Base-by-base conservation (phyloP, 2,888 invertebrate genomes). In the Aspidiotus destructor region DNA sequence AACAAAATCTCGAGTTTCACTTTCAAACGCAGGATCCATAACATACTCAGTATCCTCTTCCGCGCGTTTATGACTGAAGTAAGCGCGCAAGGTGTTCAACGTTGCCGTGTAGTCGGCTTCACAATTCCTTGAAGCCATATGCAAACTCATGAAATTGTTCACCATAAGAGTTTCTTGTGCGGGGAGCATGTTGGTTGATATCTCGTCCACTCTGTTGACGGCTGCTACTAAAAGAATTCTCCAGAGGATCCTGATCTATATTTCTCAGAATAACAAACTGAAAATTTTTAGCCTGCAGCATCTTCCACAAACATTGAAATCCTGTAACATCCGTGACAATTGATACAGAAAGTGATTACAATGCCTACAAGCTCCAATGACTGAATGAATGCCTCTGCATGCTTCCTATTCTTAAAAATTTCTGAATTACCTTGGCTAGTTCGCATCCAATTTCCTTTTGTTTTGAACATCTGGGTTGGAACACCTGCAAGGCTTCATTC, bases 401-500 rank as follows among this genome's bases (percentile, higher is more conserved):
- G n/a, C n/a, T n/a, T n/a, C n/a, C n/a, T n/a, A n/a, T n/a, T n/a
- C n/a, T n/a, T n/a, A n/a, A n/a, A n/a, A n/a, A n/a, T n/a, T n/a
- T n/a, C n/a, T n/a, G n/a, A n/a, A n/a, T n/a, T n/a, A n/a, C n/a
- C n/a, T n/a, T n/a, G n/a, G n/a, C n/a, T n/a, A n/a, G n/a, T n/a
- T n/a, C n/a, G n/a, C n/a, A n/a, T n/a, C n/a, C n/a, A n/a, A 13
- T 15, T 28, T 57, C 40, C 40, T 57, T 57, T 28, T 57, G 10
- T 57, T n/a, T 57, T 13, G 40, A 57, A 7, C 15, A 6, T 40
- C 17, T 57, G 17, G 57, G 40, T 57, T 57, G 28, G 40, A 57
- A 57, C 11, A 57, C 57, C 40, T 57, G 57, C 17, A 57, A 28
- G 11, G 57, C 57, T 57, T 57, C 57, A 57, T 57, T 57, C 57